Evolutionary conservation across 2,113 vertebrate genomes (phyloP), one percentile per base, ranked within the genome.

Genomic region (Nanorana parkeri): DNA sequence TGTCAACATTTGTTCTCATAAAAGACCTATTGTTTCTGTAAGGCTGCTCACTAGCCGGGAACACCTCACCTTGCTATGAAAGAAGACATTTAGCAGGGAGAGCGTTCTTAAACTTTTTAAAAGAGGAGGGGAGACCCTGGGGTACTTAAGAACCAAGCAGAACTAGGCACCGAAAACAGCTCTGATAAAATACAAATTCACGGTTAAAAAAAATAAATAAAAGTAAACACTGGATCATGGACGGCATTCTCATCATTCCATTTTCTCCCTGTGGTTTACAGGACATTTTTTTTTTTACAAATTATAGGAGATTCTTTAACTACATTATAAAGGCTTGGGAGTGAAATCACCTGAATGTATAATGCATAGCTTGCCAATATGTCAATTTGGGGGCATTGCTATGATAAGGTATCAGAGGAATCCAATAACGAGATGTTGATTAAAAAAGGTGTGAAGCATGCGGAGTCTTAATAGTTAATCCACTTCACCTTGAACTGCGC

Each of bases 1-100:
- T 94, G 93, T 94, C 94, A 95, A 93, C 94, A 95, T 95, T 96
- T 96, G 94, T 94, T 96, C 92, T 92, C 90, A 94, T 94, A 93
- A 96, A 89, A 91, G 93, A 93, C 90, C 94, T 93, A 94, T 92
- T 96, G 93, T 97, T 95, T 95, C 94, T 89, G 91, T 88, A 89
- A 92, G 90, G 92, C 92, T 90, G 87, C 86, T 87, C 86, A 88
- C 90, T 92, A 86, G 91, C 90, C 85, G 90, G 89, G 94, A 92
- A 91, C 88, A 91, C 88, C 89, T 88, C 89, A 90, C 90, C 90
- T 92, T 91, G 88, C 87, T 91, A 84, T 84, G 83, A 0, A 6
- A 78, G 63, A 26, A 87, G 81, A 56, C 77, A 52, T 76, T 73
- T 29, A 56, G 26, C 19, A 65, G 24, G 24, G 15, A 24, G 8